phyloP scores from a whole-genome alignment of 1,140 invertebrate genomes.

The Diploscapter pachys region DNA sequence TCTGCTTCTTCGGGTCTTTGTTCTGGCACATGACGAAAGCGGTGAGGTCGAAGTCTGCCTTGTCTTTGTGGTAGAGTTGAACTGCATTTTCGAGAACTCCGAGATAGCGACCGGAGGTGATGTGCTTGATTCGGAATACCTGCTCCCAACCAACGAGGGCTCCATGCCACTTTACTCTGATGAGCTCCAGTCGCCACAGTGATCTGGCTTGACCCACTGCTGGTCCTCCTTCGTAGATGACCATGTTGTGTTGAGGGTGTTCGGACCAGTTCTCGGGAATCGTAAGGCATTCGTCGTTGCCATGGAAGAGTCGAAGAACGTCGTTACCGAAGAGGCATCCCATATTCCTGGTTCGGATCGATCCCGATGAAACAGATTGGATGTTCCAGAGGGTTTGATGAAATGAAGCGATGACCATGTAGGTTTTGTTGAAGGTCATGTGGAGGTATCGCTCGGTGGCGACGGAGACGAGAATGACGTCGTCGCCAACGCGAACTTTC shows the following conservation, averaged over 20 bases:
- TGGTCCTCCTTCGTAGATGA: conserved; percentile 93
- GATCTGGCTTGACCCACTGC: conserved; percentile 96
- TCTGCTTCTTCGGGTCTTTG: conserved; percentile 86
- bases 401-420: conserved; percentile 95
- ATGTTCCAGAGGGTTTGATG: conserved; percentile 99
- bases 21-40: conserved; percentile 77
- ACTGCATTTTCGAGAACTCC: conserved; percentile 88
- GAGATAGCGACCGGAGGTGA: conserved; percentile 68
- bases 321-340: conserved; percentile 95
- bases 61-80: conserved; percentile 77
- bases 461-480: conserved; percentile 96
- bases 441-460: conserved; percentile 94
- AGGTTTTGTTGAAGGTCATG: conserved; percentile 75
- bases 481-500: conserved; percentile 97
- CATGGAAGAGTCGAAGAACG: conserved; percentile 93
- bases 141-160: conserved; percentile 98
- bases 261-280: conserved; percentile 89
- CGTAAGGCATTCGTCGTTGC: conserved; percentile 96
- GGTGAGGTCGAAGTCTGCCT: conserved; percentile 84
- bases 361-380: conserved; percentile 93
- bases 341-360: conserved; percentile 90
- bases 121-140: conserved; percentile 59
- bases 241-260: conserved; percentile 68
- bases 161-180: conserved; percentile 95
- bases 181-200: conserved; percentile 91